A percentile compares a stretch with the other conserved stretches of the same genome.
These are phyloP conservation scores for Drosophila rhopaloa DNA, from an alignment of 1,140 invertebrate genomes.

Conservation along the genomic window DNA sequence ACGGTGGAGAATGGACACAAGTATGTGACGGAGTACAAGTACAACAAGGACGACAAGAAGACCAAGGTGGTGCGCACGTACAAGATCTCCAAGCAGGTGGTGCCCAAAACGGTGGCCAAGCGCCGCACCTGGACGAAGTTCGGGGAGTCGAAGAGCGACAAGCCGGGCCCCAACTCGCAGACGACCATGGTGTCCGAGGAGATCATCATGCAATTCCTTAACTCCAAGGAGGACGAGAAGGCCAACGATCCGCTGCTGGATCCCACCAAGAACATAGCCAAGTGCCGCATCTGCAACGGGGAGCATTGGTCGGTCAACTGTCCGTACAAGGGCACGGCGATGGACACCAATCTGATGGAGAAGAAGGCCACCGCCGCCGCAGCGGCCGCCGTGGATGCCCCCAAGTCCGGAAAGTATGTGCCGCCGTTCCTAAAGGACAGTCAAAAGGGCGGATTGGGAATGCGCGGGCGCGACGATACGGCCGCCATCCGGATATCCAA, in stretches of 20 bases:
- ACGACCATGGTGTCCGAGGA: conserved; percentile 98
- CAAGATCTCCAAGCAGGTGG: conserved; percentile 95
- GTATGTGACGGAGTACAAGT: conserved; percentile 96
- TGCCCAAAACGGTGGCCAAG: conserved; percentile 96
- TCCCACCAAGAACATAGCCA: conserved; percentile 89
- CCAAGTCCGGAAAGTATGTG: conserved; percentile 90
- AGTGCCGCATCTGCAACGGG: conserved; percentile 97
- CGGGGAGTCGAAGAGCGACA: conserved; percentile 94
- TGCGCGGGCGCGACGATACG: conserved; percentile 90
- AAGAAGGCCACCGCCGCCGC: conserved; percentile 78
- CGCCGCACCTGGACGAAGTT: conserved; percentile 98
- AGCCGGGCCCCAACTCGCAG: conserved; percentile 97
- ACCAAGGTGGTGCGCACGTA: conserved; percentile 94
- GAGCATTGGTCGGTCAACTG: conserved; percentile 99
- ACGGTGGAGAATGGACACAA: conserved; percentile 94
- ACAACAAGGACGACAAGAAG: conserved; percentile 95
- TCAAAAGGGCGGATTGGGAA: conserved; percentile 89
- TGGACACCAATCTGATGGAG: conserved; percentile 87
- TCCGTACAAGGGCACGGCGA: conserved; percentile 96
- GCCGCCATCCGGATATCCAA: conserved; percentile 98
- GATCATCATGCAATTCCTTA: conserved; percentile 97
- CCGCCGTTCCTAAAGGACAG: conserved; percentile 95
- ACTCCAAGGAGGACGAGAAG: conserved; percentile 93
- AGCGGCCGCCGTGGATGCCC: conserved; percentile 77
- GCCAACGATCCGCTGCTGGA: conserved; percentile 90